phyloP scores from a whole-genome alignment of 2,113 vertebrate genomes.

The Dasyornis broadbenti region DNA sequence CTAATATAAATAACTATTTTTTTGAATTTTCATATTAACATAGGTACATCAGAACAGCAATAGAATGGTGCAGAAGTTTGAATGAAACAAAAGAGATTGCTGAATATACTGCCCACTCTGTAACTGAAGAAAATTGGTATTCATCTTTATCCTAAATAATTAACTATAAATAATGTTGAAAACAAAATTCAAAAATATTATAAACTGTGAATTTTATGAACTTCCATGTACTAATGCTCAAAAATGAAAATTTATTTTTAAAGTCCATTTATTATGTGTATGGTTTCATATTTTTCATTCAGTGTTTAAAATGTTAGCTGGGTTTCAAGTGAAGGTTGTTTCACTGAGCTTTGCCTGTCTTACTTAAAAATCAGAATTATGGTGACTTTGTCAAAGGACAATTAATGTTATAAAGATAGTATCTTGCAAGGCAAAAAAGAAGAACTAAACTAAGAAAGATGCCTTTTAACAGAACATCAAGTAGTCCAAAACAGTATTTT shows the following conservation, averaged over 20 bases:
- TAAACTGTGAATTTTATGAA: not conserved
- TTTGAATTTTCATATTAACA: not conserved
- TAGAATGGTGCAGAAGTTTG: slow-evolving; percentile 71
- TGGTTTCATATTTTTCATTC: not conserved
- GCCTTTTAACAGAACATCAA: not conserved
- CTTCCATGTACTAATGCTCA: not conserved
- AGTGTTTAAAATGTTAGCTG: not conserved
- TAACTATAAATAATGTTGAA: not conserved
- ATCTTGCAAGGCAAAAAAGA: not conserved
- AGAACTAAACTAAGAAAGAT: not conserved
- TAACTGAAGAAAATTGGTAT: slow-evolving; percentile 70
- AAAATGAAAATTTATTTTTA: not conserved
- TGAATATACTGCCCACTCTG: not conserved
- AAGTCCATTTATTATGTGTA: not conserved
- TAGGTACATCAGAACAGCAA: slow-evolving; percentile 68
- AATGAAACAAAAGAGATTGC: not conserved
- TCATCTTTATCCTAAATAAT: not conserved
- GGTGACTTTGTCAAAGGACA: not conserved
- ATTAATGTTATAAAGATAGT: not conserved
- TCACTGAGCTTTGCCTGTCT: not conserved
- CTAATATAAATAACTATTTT: not conserved
- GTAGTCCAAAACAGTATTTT: not conserved
- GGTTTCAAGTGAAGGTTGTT: not conserved
- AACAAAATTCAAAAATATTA: not conserved
- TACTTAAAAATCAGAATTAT: not conserved